These are phyloP conservation scores for Dendropsophus ebraccatus DNA, from an alignment of 2,113 vertebrate genomes.

Conservation along the genomic window DNA sequence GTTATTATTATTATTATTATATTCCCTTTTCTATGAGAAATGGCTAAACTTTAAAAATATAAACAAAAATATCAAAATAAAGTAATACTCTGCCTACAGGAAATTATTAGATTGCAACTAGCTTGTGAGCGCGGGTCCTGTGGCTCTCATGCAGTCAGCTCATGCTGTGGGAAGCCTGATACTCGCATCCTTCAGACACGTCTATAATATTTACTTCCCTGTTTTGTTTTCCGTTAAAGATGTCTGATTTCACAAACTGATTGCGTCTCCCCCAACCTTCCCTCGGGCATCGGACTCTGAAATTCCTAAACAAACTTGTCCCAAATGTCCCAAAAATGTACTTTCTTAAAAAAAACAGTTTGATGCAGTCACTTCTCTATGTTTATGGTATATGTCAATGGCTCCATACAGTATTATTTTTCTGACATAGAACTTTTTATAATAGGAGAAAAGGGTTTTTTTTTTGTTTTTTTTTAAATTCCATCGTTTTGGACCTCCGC, in stretches of 20 bases:
- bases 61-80: too few species aligned
- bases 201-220: constrained; percentile 14
- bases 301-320: too few species aligned
- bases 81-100: not conserved
- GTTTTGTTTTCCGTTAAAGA: constrained; percentile 17
- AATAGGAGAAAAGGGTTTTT: too few species aligned
- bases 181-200: not conserved
- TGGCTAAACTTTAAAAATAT: too few species aligned
- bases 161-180: not conserved
- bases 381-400: too few species aligned
- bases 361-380: too few species aligned
- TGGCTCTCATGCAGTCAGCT: not conserved
- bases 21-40: not conserved
- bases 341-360: too few species aligned
- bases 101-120: not conserved
- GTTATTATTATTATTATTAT: not conserved
- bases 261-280: not conserved
- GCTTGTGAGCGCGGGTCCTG: not conserved
- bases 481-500: too few species aligned
- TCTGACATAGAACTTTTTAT: too few species aligned
- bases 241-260: constrained; percentile 27
- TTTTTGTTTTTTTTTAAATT: too few species aligned
- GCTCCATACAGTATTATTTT: too few species aligned
- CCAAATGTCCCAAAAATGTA: too few species aligned
- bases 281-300: not conserved